A percentile compares a stretch with the other conserved stretches of the same genome.
Conservation (phyloP, 2,888 invertebrate genomes). For the Lithophane semibrunnea region DNA sequence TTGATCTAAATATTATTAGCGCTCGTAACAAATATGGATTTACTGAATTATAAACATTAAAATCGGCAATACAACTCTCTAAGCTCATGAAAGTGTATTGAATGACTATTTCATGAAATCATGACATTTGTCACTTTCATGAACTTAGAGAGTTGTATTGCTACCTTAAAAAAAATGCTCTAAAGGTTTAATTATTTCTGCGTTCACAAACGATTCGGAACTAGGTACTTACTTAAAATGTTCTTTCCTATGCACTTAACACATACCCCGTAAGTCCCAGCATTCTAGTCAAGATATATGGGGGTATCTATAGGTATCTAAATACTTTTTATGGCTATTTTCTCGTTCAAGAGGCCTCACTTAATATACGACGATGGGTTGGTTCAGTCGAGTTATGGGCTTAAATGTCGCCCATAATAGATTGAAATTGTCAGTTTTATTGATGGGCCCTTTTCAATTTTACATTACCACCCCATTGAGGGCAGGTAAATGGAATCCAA, state of each 20-base stretch:
- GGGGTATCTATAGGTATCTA: constrained; percentile 64
- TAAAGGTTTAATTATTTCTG: background rate
- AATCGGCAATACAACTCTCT: too few relatives aligned
- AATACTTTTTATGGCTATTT: constrained; percentile 78
- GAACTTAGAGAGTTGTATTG: too few relatives aligned
- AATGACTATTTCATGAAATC: too few relatives aligned
- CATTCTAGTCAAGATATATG: constrained; percentile 71
- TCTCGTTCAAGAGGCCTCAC: constrained; percentile 53
- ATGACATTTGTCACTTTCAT: too few relatives aligned
- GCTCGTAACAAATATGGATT: too few relatives aligned
- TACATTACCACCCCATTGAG: constrained; percentile 57
- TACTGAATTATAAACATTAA: too few relatives aligned
- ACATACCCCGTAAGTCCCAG: constrained; percentile 54
- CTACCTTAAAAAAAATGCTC: background rate
- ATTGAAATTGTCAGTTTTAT: constrained; percentile 71
- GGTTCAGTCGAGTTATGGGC: constrained; percentile 67
- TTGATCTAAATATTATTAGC: too few relatives aligned
- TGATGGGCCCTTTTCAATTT: constrained; percentile 71
- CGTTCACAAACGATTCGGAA: background rate
- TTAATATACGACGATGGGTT: constrained; percentile 60
- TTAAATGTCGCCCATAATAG: constrained; percentile 63
- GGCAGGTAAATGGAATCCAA: constrained; percentile 51
- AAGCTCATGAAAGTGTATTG: too few relatives aligned
- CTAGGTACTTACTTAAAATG: background rate
- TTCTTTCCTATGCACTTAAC: constrained; percentile 21